Conservation (phyloP, 2,888 invertebrate species). For the Lydus trimaculatus region DNA sequence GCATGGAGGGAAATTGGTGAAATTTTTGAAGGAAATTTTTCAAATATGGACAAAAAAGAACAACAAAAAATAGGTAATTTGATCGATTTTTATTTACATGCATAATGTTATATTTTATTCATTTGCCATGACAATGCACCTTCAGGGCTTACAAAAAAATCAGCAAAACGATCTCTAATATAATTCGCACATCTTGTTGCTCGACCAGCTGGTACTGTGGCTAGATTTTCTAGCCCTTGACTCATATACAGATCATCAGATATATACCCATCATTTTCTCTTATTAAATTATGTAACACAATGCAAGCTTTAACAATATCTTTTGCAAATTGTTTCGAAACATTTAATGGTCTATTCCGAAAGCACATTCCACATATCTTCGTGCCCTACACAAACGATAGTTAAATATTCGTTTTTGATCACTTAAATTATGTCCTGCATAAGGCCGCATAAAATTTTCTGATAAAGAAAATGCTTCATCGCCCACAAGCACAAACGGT, state of each 20-base stretch:
- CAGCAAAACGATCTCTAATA: neutral
- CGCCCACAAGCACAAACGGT: slow-evolving; percentile 26
- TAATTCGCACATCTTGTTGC: neutral
- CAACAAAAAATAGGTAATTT: neutral
- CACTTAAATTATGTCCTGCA: slow-evolving; percentile 14
- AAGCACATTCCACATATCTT: slow-evolving; percentile 21
- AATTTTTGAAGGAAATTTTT: neutral
- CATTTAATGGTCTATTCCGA: slow-evolving; percentile 19
- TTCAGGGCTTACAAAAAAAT: neutral
- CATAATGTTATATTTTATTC: neutral
- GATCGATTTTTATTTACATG: too few species aligned
- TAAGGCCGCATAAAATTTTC: slow-evolving; percentile 28
- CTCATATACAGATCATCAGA: neutral
- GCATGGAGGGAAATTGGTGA: neutral
- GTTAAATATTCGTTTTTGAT: slow-evolving; percentile 20
- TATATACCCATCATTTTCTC: neutral
- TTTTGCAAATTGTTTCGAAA: too few species aligned
- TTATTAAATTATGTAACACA: neutral
- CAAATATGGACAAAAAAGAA: neutral
- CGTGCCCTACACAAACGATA: slow-evolving; percentile 24
- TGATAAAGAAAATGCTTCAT: slow-evolving; percentile 32
- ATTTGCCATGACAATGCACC: neutral
- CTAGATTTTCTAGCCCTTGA: neutral
- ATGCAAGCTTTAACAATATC: too few species aligned
- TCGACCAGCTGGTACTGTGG: neutral